Conservation (phyloP, 2,888 invertebrate genomes). For the Phlogophora meticulosa region DNA sequence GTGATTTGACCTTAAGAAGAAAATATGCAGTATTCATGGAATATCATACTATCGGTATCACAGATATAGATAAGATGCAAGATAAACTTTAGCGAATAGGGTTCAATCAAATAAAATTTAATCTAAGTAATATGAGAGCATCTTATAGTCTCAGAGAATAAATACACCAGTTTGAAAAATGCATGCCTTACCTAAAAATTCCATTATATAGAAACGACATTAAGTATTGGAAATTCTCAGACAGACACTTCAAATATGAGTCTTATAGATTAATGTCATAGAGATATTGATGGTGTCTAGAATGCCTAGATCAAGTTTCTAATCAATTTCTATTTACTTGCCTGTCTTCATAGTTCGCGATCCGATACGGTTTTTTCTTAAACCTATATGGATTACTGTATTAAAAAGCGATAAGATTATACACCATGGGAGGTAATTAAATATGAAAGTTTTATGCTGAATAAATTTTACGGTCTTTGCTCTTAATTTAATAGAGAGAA, state of each 20-base stretch:
- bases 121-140: neutral
- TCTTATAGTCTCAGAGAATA: neutral
- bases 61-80: conserved; percentile 5
- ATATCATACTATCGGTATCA: conserved; percentile 11
- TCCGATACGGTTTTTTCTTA: conserved; percentile 21
- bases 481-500: neutral
- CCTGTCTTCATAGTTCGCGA: conserved; percentile 22
- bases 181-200: neutral
- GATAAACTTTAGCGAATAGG: neutral
- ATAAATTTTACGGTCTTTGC: conserved; percentile 18
- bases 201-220: neutral
- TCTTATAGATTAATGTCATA: conserved; percentile 7
- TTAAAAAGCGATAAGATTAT: conserved; percentile 36
- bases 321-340: conserved; percentile 48
- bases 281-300: conserved; percentile 34
- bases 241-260: conserved; percentile 7
- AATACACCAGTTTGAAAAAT: neutral
- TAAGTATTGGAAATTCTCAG: neutral
- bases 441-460: conserved; percentile 35
- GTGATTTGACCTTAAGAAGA: no score
- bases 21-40: no score
- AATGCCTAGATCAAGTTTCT: conserved; percentile 56
- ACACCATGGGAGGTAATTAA: conserved; percentile 27
- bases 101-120: neutral
- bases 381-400: conserved; percentile 7